Base-by-base conservation (phyloP, 1,140 invertebrate species). In the Trichonephila inaurata region DNA sequence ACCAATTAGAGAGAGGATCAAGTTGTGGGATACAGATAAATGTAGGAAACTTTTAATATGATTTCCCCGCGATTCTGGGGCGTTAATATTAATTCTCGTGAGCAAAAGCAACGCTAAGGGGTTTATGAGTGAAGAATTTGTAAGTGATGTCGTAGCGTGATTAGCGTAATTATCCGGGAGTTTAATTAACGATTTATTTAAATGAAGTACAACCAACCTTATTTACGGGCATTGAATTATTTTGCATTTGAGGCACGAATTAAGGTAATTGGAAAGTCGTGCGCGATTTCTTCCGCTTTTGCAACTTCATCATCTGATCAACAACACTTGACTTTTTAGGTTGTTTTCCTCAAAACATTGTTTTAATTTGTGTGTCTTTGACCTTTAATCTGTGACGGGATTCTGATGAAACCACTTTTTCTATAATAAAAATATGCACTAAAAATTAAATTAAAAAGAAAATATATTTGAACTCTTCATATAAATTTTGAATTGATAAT, bases 141-240 rank as follows among this genome's bases (percentile, higher is more conserved):
- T 92, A 92, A 92, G 82, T 87, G 66, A 83, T 19, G 16, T 12
- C 64, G 58, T 92, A 58, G 77, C 90, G 90, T 92, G 83, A 87
- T 92, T 69, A 40, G 44, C 1, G 82, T 72, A 87, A 92, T 92
- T 91, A 91, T 60, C 69, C 40, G 44, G 90, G 21, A 85, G 90
- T 85, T 91, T 92, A 85, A 87, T 85, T 92, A 92, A 40, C 19
- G 58, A 85, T 64, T 92, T 85, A 85, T 92, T 92, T 83, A 85
- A 92, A 92, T 92, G 81, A 66, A n/a, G 8, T 33, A 33, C 64
- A 28, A 58, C n/a, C 44, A 64, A 88, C 33, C 51, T 64, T 28
- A 85, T 85, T 85, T 28, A 33, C 28, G 28, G 28, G 2, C 72
- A 14, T 51, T 51, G 51, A 51, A 77, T 77, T 5, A 77, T 77